These are phyloP conservation scores for Drosophila mettleri DNA, from an alignment of 2,888 invertebrate species.

Conservation along the genomic window DNA sequence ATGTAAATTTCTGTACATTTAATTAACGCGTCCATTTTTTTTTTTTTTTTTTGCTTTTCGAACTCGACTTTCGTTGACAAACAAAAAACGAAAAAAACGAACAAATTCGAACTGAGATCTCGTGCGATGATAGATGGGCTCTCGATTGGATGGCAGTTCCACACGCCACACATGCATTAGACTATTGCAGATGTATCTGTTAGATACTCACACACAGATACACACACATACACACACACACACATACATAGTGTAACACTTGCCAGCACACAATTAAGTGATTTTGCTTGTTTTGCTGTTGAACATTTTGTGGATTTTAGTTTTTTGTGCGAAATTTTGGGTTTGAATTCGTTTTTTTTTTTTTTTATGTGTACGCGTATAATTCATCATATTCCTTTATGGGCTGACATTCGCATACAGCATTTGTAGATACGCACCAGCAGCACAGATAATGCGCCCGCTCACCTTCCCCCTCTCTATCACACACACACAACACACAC, in stretches of 20 bases:
- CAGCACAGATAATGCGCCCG: conserved; percentile 44
- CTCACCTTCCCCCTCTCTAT: conserved; percentile 6
- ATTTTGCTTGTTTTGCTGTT: conserved; percentile 72
- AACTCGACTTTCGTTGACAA: conserved; percentile 50
- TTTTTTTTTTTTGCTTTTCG: conserved; percentile 19
- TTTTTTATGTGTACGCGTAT: conserved; percentile 49
- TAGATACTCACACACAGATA: conserved; percentile 43
- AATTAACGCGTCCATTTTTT: conserved; percentile 63
- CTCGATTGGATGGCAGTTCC: conserved; percentile 48
- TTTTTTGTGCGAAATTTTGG: conserved; percentile 61
- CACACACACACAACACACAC: conserved; percentile 7
- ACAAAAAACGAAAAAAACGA: conserved; percentile 34
- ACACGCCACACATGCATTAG: conserved; percentile 70
- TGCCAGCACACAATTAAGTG: conserved; percentile 69
- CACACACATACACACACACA: conserved; percentile 34
- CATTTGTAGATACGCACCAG: conserved; percentile 70
- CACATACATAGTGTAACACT: conserved; percentile 41
- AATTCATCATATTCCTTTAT: conserved; percentile 75
- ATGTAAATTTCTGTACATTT: conserved; percentile 69
- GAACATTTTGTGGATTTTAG: conserved; percentile 71
- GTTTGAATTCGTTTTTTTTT: conserved; percentile 4
- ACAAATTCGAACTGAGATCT: conserved; percentile 48
- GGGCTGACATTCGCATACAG: conserved; percentile 72
- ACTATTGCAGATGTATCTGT: conserved; percentile 60
- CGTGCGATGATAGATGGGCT: conserved; percentile 51